Evolutionary conservation across 2,113 vertebrate species (phyloP).

Genomic region (Ceuthmochares aereus): DNA sequence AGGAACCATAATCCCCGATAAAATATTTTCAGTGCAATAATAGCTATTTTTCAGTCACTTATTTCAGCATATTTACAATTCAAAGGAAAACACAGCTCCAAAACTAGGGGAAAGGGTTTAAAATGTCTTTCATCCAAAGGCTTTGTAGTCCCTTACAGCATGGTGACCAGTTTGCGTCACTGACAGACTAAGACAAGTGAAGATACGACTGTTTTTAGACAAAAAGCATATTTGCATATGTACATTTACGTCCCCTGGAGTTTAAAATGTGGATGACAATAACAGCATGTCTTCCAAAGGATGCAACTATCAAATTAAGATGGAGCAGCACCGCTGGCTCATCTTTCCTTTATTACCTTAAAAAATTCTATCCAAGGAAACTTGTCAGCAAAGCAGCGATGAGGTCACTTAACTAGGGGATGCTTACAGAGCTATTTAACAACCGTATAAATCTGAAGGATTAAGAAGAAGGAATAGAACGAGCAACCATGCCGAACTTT

Average conservation of each 20-base stretch:
- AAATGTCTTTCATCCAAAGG: not conserved
- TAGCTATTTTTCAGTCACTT: not conserved
- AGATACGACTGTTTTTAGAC: not conserved
- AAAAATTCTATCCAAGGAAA: not conserved
- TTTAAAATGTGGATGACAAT: not conserved
- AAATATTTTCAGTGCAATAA: not conserved
- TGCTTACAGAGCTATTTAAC: not conserved
- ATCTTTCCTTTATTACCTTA: not conserved
- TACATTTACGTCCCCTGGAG: not conserved
- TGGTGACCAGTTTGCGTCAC: not conserved
- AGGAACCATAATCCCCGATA: not conserved
- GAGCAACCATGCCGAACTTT: not conserved
- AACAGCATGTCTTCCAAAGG: not conserved
- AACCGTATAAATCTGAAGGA: not conserved
- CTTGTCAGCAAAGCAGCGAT: not conserved
- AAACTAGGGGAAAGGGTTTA: not conserved
- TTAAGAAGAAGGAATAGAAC: not conserved
- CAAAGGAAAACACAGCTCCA: not conserved
- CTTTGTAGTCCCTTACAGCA: not conserved
- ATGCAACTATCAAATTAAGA: not conserved
- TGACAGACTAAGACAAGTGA: not conserved
- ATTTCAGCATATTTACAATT: not conserved
- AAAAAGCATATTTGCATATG: not conserved
- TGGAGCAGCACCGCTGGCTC: not conserved
- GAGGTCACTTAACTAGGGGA: not conserved